Conservation (phyloP, 2,888 invertebrate species). For the Cerastis rubricosa region DNA sequence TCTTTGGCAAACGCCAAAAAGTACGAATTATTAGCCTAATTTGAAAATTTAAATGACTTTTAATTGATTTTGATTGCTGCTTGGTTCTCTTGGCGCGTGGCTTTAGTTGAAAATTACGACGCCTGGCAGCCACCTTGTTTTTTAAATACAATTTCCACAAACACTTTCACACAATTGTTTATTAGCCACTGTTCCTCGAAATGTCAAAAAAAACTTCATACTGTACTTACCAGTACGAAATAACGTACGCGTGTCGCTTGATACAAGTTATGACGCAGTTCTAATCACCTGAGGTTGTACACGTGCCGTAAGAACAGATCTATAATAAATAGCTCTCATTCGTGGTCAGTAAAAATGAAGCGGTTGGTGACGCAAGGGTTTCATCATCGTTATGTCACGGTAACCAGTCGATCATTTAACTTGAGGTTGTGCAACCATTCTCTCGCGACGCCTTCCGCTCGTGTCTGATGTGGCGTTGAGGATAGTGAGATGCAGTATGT, state of each 20-base stretch:
- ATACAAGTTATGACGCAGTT: background rate
- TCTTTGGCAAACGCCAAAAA: background rate
- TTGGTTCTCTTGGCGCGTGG: background rate
- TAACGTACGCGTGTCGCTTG: background rate
- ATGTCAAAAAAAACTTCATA: background rate
- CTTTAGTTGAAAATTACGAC: background rate
- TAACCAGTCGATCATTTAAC: slow-evolving; percentile 53
- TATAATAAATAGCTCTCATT: slow-evolving; percentile 21
- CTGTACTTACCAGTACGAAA: background rate
- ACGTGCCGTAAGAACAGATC: slow-evolving; percentile 24
- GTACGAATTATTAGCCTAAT: background rate
- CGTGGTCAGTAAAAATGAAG: slow-evolving; percentile 40
- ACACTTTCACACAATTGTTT: background rate
- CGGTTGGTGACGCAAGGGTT: slow-evolving; percentile 64
- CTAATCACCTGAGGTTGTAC: background rate
- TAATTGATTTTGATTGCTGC: background rate
- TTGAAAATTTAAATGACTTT: background rate
- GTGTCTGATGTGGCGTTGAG: slow-evolving; percentile 12
- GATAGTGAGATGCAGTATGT: slow-evolving; percentile 21
- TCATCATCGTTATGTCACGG: slow-evolving; percentile 69
- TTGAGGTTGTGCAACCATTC: slow-evolving; percentile 55
- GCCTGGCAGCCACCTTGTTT: background rate
- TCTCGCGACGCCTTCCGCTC: slow-evolving; percentile 61
- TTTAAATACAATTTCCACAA: background rate
- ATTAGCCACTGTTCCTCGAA: background rate